Evolutionary conservation across 1,140 invertebrate species (phyloP).

Genomic region (Catajapyx aquilonaris): DNA sequence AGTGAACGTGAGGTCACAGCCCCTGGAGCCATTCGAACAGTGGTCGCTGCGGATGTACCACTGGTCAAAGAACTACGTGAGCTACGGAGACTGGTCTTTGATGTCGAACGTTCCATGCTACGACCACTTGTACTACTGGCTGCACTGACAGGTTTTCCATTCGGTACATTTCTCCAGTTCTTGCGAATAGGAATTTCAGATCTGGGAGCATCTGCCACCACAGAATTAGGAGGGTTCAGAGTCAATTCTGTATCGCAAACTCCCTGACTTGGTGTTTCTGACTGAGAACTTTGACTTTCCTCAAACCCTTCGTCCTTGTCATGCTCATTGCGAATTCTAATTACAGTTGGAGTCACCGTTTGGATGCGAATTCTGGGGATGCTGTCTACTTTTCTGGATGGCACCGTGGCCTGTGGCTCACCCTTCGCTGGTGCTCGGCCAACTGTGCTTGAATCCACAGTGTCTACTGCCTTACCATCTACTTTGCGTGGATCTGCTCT

Average conservation of each 20-base stretch:
- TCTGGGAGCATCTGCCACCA: slow-evolving; percentile 9
- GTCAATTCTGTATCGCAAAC: slow-evolving; percentile 44
- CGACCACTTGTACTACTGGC: slow-evolving; percentile 16
- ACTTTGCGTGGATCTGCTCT: too few species aligned
- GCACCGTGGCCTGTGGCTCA: slow-evolving; percentile 5
- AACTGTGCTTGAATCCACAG: slow-evolving; percentile 5
- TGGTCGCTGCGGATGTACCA: slow-evolving; percentile 23
- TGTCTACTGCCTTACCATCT: slow-evolving; percentile 8
- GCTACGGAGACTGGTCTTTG: slow-evolving; percentile 44
- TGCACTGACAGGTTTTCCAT: slow-evolving; percentile 11
- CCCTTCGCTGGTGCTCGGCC: slow-evolving; percentile 3
- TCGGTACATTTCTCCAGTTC: slow-evolving; percentile 7
- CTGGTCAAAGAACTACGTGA: slow-evolving; percentile 63
- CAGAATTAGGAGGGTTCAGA: slow-evolving; percentile 29
- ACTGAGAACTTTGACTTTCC: slow-evolving; percentile 64
- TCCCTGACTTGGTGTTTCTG: slow-evolving; percentile 58
- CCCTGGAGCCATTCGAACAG: slow-evolving; percentile 5
- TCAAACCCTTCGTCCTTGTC: slow-evolving; percentile 77
- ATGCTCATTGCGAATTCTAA: slow-evolving; percentile 22
- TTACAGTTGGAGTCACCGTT: slow-evolving; percentile 14
- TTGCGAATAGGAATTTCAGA: too few species aligned
- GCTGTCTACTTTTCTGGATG: slow-evolving; percentile 15
- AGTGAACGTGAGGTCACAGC: slow-evolving; percentile 7
- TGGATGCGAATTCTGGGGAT: slow-evolving; percentile 23
- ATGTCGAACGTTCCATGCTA: slow-evolving; percentile 9